These are phyloP conservation scores for Epicauta chinensis DNA, from an alignment of 1,140 invertebrate species.

Conservation along the genomic window DNA sequence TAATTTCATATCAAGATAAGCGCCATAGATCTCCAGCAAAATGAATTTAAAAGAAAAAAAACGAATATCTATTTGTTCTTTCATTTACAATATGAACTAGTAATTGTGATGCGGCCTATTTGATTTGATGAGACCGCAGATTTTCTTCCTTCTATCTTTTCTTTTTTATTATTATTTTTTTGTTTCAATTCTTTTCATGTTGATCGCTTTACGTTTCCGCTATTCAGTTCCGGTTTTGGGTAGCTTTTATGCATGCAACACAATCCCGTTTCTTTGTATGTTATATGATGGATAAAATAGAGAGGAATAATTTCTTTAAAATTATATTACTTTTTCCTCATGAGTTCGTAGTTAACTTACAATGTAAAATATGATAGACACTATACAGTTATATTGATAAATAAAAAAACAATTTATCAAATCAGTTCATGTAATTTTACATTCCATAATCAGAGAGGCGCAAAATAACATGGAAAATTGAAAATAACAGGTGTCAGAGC, in stretches of 20 bases:
- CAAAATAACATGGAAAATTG: slow-evolving; percentile 33
- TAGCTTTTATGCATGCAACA: neutral
- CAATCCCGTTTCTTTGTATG: too few relatives aligned
- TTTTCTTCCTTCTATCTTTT: neutral
- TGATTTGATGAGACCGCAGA: slow-evolving; percentile 3
- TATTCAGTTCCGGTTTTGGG: slow-evolving; percentile 11
- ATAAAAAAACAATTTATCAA: slow-evolving; percentile 36
- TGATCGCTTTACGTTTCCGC: slow-evolving; percentile 8
- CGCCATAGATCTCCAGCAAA: slow-evolving; percentile 5
- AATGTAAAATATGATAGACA: too few relatives aligned
- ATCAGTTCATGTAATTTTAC: slow-evolving; percentile 30
- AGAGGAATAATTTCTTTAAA: too few relatives aligned
- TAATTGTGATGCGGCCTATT: slow-evolving; percentile 15
- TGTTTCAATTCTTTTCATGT: neutral
- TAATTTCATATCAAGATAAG: slow-evolving; percentile 19
- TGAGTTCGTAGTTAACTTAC: too few relatives aligned
- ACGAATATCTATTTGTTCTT: neutral
- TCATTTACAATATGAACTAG: slow-evolving; percentile 1
- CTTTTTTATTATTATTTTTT: too few relatives aligned
- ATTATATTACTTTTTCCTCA: too few relatives aligned
- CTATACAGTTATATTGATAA: too few relatives aligned
- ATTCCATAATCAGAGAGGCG: slow-evolving; percentile 24
- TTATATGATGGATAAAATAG: too few relatives aligned
- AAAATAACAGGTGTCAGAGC: slow-evolving; percentile 36
- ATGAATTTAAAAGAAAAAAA: too few relatives aligned